Evolutionary conservation across 2,888 invertebrate genomes (phyloP).

Genomic region (Meteorus colon): DNA sequence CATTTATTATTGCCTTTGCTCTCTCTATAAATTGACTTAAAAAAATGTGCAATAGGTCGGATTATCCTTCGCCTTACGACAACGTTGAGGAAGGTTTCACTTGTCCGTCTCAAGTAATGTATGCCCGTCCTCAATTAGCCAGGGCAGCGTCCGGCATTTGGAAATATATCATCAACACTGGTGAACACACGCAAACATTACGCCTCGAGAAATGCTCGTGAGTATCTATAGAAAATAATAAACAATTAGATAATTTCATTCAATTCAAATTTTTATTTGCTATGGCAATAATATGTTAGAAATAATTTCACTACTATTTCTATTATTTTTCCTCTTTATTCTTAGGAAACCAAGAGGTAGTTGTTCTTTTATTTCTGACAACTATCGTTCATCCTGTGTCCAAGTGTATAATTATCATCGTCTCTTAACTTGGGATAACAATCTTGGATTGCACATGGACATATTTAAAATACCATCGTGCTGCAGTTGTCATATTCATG

Average conservation of each 20-base stretch:
- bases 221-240: slow-evolving; percentile 67
- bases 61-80: slow-evolving; percentile 75
- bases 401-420: slow-evolving; percentile 90
- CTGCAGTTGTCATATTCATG: slow-evolving; percentile 88
- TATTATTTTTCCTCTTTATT: neutral
- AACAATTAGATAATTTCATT: slow-evolving; percentile 31
- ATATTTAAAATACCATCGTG: slow-evolving; percentile 90
- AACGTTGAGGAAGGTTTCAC: slow-evolving; percentile 82
- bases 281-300: neutral
- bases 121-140: slow-evolving; percentile 87
- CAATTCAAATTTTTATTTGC: neutral
- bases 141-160: slow-evolving; percentile 86
- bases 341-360: slow-evolving; percentile 82
- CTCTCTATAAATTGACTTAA: slow-evolving; percentile 22
- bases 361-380: slow-evolving; percentile 86
- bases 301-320: neutral
- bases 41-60: slow-evolving; percentile 74
- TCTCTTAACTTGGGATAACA: slow-evolving; percentile 86
- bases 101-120: slow-evolving; percentile 86
- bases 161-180: slow-evolving; percentile 91
- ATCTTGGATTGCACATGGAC: slow-evolving; percentile 86
- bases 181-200: slow-evolving; percentile 88
- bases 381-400: slow-evolving; percentile 86
- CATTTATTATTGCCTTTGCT: neutral
- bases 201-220: slow-evolving; percentile 87